Evolutionary conservation across 2,113 vertebrate species (phyloP).

Genomic region (Channa maculata): DNA sequence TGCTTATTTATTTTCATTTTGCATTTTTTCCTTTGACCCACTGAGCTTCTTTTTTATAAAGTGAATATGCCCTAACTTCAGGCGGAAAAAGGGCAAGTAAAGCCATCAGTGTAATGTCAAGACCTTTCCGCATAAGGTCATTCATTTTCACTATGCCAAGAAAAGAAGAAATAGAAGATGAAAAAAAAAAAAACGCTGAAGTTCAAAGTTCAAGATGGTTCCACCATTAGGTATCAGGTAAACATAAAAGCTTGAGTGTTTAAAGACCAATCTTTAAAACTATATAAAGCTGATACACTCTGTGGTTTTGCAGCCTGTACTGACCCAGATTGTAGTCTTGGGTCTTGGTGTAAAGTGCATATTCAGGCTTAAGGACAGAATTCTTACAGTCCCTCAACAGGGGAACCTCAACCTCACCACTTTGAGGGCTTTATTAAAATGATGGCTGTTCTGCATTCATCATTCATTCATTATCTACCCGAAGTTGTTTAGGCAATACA

Average conservation of each 20-base stretch:
- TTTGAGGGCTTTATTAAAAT: slow-evolving; percentile 43
- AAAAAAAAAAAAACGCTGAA: too few relatives aligned
- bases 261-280: neutral
- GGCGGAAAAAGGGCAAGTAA: neutral
- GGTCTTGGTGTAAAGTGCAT: neutral
- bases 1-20: neutral
- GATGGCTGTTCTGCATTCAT: slow-evolving; percentile 27
- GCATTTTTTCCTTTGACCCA: neutral
- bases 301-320: neutral
- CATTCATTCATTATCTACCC: slow-evolving; percentile 47
- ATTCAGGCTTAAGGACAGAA: slow-evolving; percentile 15
- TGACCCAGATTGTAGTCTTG: neutral
- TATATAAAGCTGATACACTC: neutral
- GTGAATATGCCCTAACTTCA: neutral
- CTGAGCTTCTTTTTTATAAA: slow-evolving; percentile 9
- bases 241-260: neutral
- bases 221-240: neutral
- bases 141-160: neutral
- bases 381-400: slow-evolving; percentile 32
- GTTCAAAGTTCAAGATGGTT: neutral
- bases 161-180: too few relatives aligned
- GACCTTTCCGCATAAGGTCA: neutral
- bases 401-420: slow-evolving; percentile 7
- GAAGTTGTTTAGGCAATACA: slow-evolving; percentile 35
- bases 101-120: neutral